Conservation (phyloP, 2,797 vertebrate genomes). For the Eremophila alpestris region DNA sequence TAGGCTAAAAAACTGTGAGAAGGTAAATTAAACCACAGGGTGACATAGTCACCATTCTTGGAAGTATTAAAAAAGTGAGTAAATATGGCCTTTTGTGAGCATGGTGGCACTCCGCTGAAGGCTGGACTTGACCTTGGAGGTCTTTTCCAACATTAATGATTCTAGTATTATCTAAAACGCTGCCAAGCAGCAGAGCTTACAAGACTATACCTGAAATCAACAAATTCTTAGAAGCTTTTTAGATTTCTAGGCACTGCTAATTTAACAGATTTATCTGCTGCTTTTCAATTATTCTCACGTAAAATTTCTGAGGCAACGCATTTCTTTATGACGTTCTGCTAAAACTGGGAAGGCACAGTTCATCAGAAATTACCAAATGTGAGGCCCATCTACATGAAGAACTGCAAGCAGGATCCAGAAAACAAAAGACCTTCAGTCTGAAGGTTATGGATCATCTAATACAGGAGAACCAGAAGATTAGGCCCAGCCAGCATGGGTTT, state of each 20-base stretch:
- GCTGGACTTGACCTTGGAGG: not conserved
- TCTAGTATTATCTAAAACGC: not conserved
- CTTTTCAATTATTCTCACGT: not conserved
- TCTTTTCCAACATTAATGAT: not conserved
- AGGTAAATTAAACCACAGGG: not conserved
- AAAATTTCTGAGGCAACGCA: not conserved
- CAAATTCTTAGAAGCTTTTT: not conserved
- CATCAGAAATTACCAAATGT: not conserved
- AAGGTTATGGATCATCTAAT: not conserved
- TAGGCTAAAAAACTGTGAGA: not conserved
- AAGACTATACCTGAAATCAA: not conserved
- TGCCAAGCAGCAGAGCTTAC: not conserved
- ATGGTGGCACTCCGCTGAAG: not conserved
- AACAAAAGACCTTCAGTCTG: not conserved
- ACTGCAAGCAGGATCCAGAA: not conserved
- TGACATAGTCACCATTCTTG: not conserved
- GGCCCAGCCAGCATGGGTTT: not conserved
- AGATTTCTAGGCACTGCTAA: not conserved
- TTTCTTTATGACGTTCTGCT: rapidly evolving
- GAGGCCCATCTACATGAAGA: not conserved
- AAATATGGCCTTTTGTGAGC: not conserved
- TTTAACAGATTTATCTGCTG: not conserved
- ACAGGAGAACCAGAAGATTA: not conserved
- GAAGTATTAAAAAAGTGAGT: not conserved
- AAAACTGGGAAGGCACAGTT: not conserved